Base-by-base conservation (phyloP, 2,888 invertebrate species). In the Agrochola litura region DNA sequence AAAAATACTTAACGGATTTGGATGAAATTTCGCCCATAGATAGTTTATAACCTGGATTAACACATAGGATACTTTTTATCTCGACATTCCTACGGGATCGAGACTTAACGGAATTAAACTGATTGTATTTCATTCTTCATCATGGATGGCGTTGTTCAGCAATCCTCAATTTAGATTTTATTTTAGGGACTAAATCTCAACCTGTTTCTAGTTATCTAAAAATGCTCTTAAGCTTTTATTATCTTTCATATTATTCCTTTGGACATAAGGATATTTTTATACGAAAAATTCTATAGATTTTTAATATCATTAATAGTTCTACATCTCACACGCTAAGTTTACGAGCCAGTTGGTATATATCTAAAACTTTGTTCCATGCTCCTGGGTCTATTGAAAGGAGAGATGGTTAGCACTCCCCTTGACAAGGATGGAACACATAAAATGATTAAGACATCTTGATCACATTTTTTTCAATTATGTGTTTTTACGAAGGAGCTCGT, bases 371-470 rank as follows among this genome's bases (percentile, higher is more conserved):
- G 0, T 9, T 14, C 0, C 0, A 0, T 0, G 0, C 0, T 0
- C 0, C 3, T 80, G 60, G 30, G 99, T 99, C 98, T 98, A 98
- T 98, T 98, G 98, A 98, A 99, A 99, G 99, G 99, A 99, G 99
- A 99, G 99, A 98, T 97, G 98, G 98, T 98, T 98, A 98, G 98
- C 98, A 98, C 98, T 98, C 98, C 98, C 98, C 99, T 99, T 98
- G 99, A 99, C 98, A 99, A 99, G 98, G 98, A 98, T 98, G 98
- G 98, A 95, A 92, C 93, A 95, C 94, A 95, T 75, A 91, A 90
- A 90, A 83, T 91, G 93, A 93, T 92, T 91, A 92, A 91, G 93
- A 93, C 93, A 94, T 92, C 85, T 91, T 92, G 91, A 92, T 92
- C 93, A 91, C 89, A 89, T 91, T 93, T 94, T 93, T 93, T 92